A percentile compares a stretch with the other conserved stretches of the same genome.
Evolutionary conservation across 2,113 vertebrate genomes (phyloP).

Genomic region (Salvelinus sp.): DNA sequence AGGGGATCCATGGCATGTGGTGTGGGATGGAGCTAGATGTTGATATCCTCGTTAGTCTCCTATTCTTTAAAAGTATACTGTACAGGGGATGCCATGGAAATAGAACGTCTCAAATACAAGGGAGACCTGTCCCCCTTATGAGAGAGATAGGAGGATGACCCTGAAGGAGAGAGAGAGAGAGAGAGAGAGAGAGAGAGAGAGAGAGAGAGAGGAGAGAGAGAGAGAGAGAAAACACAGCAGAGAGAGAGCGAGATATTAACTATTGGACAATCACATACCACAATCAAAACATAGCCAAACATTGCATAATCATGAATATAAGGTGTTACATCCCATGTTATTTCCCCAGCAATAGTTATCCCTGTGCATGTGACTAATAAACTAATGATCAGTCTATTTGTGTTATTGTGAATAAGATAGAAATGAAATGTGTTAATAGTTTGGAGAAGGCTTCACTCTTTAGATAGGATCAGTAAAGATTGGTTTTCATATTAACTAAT

Average conservation of each 20-base stretch:
- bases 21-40: background rate
- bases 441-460: background rate
- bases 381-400: background rate
- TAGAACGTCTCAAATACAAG: background rate
- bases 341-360: too few relatives aligned
- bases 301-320: too few relatives aligned
- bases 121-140: slow-evolving; percentile 27
- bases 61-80: slow-evolving; percentile 30
- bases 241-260: background rate
- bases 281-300: background rate
- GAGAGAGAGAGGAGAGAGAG: background rate
- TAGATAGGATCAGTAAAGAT: background rate
- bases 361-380: too few relatives aligned
- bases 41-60: slow-evolving; percentile 13
- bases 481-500: background rate
- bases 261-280: background rate
- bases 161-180: slow-evolving; percentile 8
- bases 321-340: too few relatives aligned
- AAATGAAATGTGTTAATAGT: background rate
- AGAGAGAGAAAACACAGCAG: background rate
- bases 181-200: background rate
- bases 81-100: too few relatives aligned
- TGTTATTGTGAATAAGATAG: background rate
- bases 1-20: slow-evolving; percentile 78
- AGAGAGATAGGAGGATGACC: too few relatives aligned